phyloP scores from a whole-genome alignment of 2,113 vertebrate species.

The Ophthalmolycus amberensis region DNA sequence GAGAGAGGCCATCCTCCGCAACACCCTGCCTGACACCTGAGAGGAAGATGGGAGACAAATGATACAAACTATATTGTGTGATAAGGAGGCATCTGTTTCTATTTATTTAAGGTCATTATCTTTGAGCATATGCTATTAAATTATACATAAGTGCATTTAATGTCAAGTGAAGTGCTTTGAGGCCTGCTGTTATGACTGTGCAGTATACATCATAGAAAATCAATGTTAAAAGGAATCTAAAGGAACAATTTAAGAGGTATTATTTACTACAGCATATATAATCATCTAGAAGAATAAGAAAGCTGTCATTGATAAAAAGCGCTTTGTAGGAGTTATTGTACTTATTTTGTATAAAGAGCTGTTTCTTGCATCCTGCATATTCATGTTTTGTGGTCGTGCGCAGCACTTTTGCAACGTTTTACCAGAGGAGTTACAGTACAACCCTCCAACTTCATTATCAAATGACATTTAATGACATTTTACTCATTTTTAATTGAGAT shows the following conservation, averaged over 20 bases:
- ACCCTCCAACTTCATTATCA: no score
- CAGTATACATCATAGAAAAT: neutral
- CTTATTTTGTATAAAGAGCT: neutral
- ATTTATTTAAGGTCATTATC: no score
- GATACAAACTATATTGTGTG: neutral
- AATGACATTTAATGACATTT: no score
- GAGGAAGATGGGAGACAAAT: neutral
- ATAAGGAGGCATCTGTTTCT: conserved; percentile 24
- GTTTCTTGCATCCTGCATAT: neutral
- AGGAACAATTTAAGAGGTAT: neutral
- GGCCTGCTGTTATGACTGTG: neutral
- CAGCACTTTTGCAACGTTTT: neutral
- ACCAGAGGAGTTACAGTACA: no score
- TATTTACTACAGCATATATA: neutral
- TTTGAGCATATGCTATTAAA: conserved; percentile 29
- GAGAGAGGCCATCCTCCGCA: conserved; percentile 94
- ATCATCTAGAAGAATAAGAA: neutral
- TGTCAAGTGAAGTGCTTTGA: no score
- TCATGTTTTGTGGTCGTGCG: neutral
- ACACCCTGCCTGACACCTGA: conserved; percentile 86
- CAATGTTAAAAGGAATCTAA: neutral
- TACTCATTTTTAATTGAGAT: conserved; percentile 16
- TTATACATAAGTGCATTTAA: neutral
- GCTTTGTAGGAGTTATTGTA: neutral
- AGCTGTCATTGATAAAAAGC: neutral